Evolutionary conservation across 2,888 invertebrate species (phyloP).

Genomic region (Diaphora mendica): DNA sequence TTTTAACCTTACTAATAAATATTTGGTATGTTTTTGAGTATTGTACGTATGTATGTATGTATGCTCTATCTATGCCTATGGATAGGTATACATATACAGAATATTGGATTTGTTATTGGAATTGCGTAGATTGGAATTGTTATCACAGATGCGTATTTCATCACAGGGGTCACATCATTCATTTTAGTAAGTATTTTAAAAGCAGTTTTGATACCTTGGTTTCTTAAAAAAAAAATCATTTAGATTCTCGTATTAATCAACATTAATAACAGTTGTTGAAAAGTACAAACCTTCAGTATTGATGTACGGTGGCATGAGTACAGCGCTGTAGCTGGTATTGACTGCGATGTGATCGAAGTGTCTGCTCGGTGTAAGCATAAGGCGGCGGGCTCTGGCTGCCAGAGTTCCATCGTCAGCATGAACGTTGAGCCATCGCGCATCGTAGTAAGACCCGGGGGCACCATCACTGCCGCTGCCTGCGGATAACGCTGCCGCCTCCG

Average conservation of each 20-base stretch:
- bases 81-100: too few relatives aligned
- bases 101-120: not conserved
- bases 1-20: not conserved
- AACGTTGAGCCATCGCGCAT: constrained; percentile 93
- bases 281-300: constrained; percentile 87
- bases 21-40: too few relatives aligned
- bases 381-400: constrained; percentile 89
- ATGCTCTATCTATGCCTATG: too few relatives aligned
- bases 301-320: constrained; percentile 94
- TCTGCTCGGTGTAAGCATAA: constrained; percentile 90
- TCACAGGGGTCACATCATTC: not conserved
- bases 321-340: constrained; percentile 94
- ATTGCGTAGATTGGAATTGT: not conserved
- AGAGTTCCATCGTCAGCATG: constrained; percentile 91
- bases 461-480: constrained; percentile 87
- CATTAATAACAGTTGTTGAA: not conserved
- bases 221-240: not conserved
- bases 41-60: too few relatives aligned
- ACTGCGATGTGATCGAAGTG: constrained; percentile 95
- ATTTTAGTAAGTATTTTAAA: not conserved
- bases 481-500: constrained; percentile 93
- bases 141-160: not conserved
- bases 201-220: not conserved
- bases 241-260: not conserved
- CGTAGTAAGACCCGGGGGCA: constrained; percentile 89